Base-by-base conservation (phyloP, 2,797 vertebrate species). In the Argyrosomus regius region DNA sequence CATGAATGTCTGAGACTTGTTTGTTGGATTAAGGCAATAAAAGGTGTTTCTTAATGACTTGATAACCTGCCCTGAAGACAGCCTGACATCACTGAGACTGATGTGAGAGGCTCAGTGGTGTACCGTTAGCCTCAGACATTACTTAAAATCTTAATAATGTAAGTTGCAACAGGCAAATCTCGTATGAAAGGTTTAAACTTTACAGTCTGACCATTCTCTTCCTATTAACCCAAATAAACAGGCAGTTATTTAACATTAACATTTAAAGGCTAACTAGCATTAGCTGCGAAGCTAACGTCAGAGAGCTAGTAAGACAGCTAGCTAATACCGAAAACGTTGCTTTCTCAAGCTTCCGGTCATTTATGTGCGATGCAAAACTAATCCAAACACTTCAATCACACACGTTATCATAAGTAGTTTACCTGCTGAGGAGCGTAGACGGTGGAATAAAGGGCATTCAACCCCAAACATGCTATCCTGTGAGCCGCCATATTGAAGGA, bases 401-500 rank as follows among this genome's bases (percentile, higher is more conserved):
- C 12, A 6, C 0, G 0, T 46, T 35, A 26, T 1, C 53, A 22
- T 1, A 3, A 39, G 1, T 10, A 18, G 1, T 0, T 73, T 90
- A 95, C 94, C 94, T 94, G 91, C 26, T 93, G 90, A 1, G 89
- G 88, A 20, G 85, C 84, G 77, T 9, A 81, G 16, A 86, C 46
- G 13, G 72, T 53, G 2, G 81, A 84, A 67, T 87, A 86, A 73
- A 94, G 80, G 74, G 70, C 80, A 83, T 89, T 92, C 35, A 91
- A 53, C 8, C 96, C 95, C 0, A 91, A 49, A 81, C 85, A 88
- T 71, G 93, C 53, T 76, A 94, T 3, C 56, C 75, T 90, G 69
- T 65, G 81, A 1, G 90, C 87, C 41, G 95, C 94, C 96, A 96
- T 95, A n/a, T 91, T 94, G 75, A 26, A 71, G 26, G 1, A 68